phyloP scores from a whole-genome alignment of 2,113 vertebrate genomes.

The Muscicapa adusta region DNA sequence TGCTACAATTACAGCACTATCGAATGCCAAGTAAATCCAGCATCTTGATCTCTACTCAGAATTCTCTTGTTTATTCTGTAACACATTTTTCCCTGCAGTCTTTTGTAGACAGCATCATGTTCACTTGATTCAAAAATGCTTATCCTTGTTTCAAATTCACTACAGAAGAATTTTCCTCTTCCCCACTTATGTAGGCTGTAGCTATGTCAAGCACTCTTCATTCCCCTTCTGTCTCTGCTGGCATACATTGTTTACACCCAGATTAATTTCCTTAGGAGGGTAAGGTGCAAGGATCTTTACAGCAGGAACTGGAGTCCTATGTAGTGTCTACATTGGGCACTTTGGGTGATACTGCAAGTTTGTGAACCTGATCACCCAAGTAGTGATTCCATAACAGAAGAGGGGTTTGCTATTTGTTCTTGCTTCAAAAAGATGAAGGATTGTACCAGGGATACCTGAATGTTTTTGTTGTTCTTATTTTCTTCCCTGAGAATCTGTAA shows the following conservation, averaged over 20 bases:
- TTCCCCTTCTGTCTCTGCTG: background rate
- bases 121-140: background rate
- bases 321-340: too few relatives aligned
- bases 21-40: background rate
- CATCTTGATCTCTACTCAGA: background rate
- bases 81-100: background rate
- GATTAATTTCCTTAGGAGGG: background rate
- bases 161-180: background rate
- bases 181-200: background rate
- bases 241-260: background rate
- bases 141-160: background rate
- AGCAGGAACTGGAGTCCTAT: background rate
- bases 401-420: background rate
- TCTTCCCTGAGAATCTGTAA: background rate
- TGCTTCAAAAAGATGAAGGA: background rate
- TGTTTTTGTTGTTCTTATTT: background rate
- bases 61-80: background rate
- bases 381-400: background rate
- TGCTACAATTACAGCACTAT: background rate
- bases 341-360: background rate
- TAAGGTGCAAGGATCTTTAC: background rate
- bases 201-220: background rate
- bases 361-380: background rate
- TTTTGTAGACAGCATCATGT: background rate
- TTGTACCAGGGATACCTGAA: background rate